Conservation (phyloP, 2,113 vertebrate species). For the Rhombomys opimus region DNA sequence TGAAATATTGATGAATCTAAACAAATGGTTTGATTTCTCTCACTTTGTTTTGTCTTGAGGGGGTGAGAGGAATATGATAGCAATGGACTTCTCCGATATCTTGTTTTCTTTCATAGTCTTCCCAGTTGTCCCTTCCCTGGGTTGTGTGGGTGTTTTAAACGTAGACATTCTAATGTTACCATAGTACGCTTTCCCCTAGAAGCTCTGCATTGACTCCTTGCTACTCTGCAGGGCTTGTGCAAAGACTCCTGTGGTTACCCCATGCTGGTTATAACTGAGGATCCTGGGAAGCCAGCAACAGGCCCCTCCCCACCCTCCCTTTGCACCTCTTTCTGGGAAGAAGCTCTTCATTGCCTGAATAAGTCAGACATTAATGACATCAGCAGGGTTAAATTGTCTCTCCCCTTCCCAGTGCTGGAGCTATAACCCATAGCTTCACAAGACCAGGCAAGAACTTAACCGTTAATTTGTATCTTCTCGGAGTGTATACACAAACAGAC, state of each 20-base stretch:
- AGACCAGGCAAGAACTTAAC: neutral
- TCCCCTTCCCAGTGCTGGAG: neutral
- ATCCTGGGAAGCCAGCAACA: neutral
- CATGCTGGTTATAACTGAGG: neutral
- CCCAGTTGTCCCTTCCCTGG: too few relatives aligned
- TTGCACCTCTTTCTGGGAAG: neutral
- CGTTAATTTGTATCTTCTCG: neutral
- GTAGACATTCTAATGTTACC: neutral
- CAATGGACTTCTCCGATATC: neutral
- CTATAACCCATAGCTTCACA: neutral
- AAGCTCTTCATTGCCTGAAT: neutral
- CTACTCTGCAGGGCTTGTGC: neutral
- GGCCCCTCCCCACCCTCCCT: neutral
- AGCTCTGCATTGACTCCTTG: fast-evolving
- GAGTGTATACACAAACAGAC: neutral
- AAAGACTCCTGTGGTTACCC: neutral
- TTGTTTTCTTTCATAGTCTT: neutral
- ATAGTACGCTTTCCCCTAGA: neutral
- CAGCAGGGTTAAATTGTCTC: neutral
- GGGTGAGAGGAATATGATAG: neutral
- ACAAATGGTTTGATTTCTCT: neutral
- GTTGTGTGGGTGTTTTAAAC: too few relatives aligned
- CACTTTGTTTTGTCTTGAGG: neutral
- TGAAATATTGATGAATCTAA: neutral
- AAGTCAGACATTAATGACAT: neutral